A percentile compares a stretch with the other conserved stretches of the same genome.
These are phyloP conservation scores for Myxocyprinus asiaticus DNA, from an alignment of 2,113 vertebrate species.

Conservation along the genomic window DNA sequence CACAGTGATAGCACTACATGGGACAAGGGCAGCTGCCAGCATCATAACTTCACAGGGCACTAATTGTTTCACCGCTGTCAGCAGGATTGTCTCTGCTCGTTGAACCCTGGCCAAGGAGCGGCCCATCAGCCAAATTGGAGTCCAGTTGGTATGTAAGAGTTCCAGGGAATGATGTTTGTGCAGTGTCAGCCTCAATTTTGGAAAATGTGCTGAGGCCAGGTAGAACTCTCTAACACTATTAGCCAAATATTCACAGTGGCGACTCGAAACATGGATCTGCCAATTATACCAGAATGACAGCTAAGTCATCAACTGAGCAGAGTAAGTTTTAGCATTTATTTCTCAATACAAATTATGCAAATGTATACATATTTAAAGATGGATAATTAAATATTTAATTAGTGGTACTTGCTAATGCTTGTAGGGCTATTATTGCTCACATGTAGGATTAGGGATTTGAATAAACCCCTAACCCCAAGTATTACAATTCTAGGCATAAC, in stretches of 20 bases:
- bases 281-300: not conserved
- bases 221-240: slow-evolving; percentile 1
- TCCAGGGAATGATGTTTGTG: slow-evolving; percentile 44
- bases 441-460: too few species aligned
- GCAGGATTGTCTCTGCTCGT: slow-evolving; percentile 69
- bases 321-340: not conserved
- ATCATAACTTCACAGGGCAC: slow-evolving; percentile 73
- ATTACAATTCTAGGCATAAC: too few species aligned
- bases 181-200: slow-evolving; percentile 46
- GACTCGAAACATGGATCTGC: slow-evolving; percentile 2
- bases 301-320: not conserved
- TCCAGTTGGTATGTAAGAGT: slow-evolving; percentile 53
- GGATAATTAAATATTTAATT: too few species aligned
- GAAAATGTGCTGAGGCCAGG: slow-evolving; percentile 47
- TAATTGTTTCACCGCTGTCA: slow-evolving; percentile 73
- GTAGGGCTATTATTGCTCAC: too few species aligned
- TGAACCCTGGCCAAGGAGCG: slow-evolving; percentile 69
- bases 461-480: too few species aligned
- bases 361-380: too few species aligned
- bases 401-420: too few species aligned
- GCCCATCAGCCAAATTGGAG: slow-evolving; percentile 74
- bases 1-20: not conserved
- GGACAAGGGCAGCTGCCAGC: slow-evolving; percentile 54
- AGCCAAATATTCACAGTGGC: slow-evolving; percentile 9
- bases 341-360: too few species aligned